A percentile compares a stretch with the other conserved stretches of the same genome.
Conservation (phyloP, 1,140 invertebrate genomes). For the Sitophilus oryzae region DNA sequence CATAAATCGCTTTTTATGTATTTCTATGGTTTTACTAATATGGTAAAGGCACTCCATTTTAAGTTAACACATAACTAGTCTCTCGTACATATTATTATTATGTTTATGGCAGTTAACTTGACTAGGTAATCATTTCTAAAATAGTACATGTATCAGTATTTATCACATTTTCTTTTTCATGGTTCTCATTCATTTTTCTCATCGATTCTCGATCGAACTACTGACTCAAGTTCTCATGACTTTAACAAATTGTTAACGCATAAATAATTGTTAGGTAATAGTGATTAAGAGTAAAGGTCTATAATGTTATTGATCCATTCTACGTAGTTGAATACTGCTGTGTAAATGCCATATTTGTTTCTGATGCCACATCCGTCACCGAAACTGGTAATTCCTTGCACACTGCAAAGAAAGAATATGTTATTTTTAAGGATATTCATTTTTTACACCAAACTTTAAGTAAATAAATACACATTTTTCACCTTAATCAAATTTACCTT, state of each 20-base stretch:
- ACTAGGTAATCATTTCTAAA: background rate
- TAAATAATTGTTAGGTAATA: background rate
- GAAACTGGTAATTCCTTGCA: slow-evolving; percentile 90
- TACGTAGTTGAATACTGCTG: slow-evolving; percentile 78
- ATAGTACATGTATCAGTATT: background rate
- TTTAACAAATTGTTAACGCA: no score
- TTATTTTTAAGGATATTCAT: background rate
- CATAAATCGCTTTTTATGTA: slow-evolving; percentile 5
- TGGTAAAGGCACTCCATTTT: slow-evolving; percentile 9
- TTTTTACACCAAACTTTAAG: background rate
- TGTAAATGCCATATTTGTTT: slow-evolving; percentile 90
- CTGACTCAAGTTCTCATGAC: no score
- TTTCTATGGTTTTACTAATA: slow-evolving; percentile 15
- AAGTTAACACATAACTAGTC: no score
- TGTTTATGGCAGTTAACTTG: background rate
- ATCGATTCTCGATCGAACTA: no score
- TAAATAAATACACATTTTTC: background rate
- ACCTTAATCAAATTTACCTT: no score
- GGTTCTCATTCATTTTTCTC: no score
- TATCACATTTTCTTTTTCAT: background rate
- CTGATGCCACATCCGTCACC: slow-evolving; percentile 88
- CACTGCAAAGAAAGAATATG: slow-evolving; percentile 52
- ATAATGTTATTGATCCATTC: slow-evolving; percentile 74
- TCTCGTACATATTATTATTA: no score
- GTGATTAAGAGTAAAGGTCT: slow-evolving; percentile 30